Percentiles rank a stretch among this genome's conserved stretches.
Evolutionary conservation across 1,140 invertebrate species (phyloP).

Genomic region (Triops longicaudatus): DNA sequence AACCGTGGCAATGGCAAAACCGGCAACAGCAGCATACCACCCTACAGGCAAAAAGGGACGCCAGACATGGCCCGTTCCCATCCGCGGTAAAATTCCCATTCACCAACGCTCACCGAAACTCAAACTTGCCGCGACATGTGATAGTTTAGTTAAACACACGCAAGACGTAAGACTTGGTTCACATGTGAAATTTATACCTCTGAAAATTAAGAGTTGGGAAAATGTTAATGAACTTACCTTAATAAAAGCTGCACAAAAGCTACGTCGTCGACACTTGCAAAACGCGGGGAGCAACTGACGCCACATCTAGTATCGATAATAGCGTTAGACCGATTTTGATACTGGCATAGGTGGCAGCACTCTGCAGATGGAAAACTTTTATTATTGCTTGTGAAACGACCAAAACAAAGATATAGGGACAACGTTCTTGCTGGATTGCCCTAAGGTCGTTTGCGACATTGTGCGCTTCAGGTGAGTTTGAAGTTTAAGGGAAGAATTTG

Average conservation of each 20-base stretch:
- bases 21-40: slow-evolving; percentile 6
- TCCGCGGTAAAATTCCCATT: background rate
- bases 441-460: background rate
- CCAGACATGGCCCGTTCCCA: background rate
- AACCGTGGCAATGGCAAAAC: slow-evolving; percentile 4
- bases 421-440: background rate
- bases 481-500: background rate
- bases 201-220: background rate
- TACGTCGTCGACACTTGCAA: background rate
- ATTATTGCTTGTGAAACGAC: background rate
- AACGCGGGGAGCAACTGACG: slow-evolving; percentile 13
- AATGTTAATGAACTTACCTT: background rate
- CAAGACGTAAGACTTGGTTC: too few species aligned
- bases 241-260: background rate
- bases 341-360: background rate
- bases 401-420: background rate
- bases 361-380: background rate
- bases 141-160: background rate
- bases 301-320: background rate
- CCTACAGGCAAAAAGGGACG: slow-evolving; percentile 6
- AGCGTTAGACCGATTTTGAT: background rate
- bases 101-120: background rate
- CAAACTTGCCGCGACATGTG: background rate
- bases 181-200: too few species aligned
- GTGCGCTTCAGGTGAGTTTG: background rate